Evolutionary conservation across 2,113 vertebrate genomes (phyloP).

Genomic region (Platysternon megacephalum): DNA sequence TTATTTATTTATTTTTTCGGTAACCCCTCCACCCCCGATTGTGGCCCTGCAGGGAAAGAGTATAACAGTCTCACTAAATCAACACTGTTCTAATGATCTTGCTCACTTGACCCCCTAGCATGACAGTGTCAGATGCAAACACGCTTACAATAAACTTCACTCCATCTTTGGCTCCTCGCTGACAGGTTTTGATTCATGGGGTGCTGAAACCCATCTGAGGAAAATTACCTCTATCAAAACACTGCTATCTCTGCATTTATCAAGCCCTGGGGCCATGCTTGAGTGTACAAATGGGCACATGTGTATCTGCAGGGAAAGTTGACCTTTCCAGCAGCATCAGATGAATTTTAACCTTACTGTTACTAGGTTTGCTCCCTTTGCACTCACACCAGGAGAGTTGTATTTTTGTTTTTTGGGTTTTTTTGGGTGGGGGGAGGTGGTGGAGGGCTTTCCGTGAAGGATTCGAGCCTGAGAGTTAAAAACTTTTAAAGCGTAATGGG

Average conservation of each 20-base stretch:
- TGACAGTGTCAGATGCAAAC: slow-evolving; percentile 84
- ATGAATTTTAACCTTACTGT: slow-evolving; percentile 51
- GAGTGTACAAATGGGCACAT: slow-evolving; percentile 61
- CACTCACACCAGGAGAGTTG: not conserved
- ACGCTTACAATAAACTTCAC: slow-evolving; percentile 87
- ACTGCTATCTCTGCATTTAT: slow-evolving; percentile 86
- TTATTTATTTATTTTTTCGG: slow-evolving; percentile 29
- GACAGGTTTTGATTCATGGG: slow-evolving; percentile 94
- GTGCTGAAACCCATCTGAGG: slow-evolving; percentile 86
- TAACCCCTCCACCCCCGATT: not conserved
- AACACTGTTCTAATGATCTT: slow-evolving; percentile 90
- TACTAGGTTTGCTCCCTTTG: not conserved
- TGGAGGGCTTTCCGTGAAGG: not conserved
- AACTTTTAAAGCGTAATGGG: rapidly evolving
- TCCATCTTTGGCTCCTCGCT: slow-evolving; percentile 86
- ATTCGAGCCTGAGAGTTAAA: not conserved
- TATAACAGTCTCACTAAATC: slow-evolving; percentile 86
- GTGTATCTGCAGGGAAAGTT: slow-evolving; percentile 49
- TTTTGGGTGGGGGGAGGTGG: rapidly evolving
- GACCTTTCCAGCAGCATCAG: slow-evolving; percentile 27
- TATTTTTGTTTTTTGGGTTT: not conserved
- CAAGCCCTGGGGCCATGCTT: slow-evolving; percentile 76
- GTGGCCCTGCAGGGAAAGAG: slow-evolving; percentile 68
- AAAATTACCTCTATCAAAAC: slow-evolving; percentile 90
- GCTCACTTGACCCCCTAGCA: slow-evolving; percentile 91